phyloP scores from a whole-genome alignment of 1,140 invertebrate species.

The Dinoponera quadriceps region DNA sequence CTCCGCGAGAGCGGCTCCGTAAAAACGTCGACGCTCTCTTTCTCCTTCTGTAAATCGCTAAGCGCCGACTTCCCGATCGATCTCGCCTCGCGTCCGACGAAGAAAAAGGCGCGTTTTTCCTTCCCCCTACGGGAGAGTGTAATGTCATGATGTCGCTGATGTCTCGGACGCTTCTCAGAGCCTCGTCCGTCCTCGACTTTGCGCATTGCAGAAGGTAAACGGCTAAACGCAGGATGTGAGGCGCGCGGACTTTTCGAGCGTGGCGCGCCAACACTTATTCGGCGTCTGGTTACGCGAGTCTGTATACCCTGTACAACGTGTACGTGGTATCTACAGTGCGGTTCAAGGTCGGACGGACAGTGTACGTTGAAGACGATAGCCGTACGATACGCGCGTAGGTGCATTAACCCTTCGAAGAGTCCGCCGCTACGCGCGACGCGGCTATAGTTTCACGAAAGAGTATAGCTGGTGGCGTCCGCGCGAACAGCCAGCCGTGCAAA shows the following conservation, averaged over 20 bases:
- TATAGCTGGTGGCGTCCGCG: conserved; percentile 1
- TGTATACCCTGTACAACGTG: conserved; percentile 43
- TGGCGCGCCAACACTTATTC: neutral
- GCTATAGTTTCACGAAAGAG: conserved; percentile 35
- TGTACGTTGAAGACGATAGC: conserved; percentile 79
- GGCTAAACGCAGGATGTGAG: neutral
- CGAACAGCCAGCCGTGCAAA: neutral
- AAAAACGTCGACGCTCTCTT: neutral
- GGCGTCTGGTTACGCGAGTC: conserved; percentile 24
- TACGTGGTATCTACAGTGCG: conserved; percentile 68
- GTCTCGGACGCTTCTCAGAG: neutral
- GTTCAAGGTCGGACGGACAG: conserved; percentile 83
- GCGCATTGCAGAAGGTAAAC: neutral
- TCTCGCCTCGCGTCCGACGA: neutral
- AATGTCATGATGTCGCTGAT: neutral
- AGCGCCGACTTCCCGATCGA: neutral
- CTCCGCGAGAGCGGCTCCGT: neutral
- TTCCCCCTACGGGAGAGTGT: neutral
- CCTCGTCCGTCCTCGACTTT: neutral
- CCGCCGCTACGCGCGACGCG: conserved; percentile 43
- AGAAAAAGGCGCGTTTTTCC: neutral
- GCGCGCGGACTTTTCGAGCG: neutral
- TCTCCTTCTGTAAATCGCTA: neutral
- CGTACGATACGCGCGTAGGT: conserved; percentile 75
- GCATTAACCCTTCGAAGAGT: conserved; percentile 78